Evolutionary conservation across 2,888 invertebrate species (phyloP), one percentile per base, ranked within the genome.

Genomic region (Epirrita christyi): DNA sequence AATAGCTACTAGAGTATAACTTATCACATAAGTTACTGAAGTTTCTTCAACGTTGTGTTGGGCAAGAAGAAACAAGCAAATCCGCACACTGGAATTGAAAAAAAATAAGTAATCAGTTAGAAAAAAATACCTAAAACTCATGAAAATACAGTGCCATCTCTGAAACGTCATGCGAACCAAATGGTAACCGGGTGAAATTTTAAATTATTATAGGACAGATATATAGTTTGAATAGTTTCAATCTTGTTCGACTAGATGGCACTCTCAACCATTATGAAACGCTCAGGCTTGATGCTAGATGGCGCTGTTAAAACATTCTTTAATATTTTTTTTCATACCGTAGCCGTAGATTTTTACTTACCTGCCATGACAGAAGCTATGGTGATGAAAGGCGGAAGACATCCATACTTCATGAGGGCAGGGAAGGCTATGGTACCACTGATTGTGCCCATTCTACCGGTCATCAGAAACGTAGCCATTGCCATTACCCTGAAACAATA

Each of bases 371-470:
- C 93, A 6, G 87, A 73, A 6, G 94, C 94, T 54, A 96, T 94
- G 76, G 95, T 93, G 49, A 95, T 78, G 76, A 96, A 96, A 2
- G 96, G 96, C 14, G 95, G 95, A 28, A 94, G 82, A 72, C 96
- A 96, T 36, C 96, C 96, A 27, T 93, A 86, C 66, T 93, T 83
- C 41, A 96, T 88, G 45, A 96, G 90, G 21, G 94, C 86, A 0
- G 96, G 96, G 73, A 96, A 96, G 2, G 94, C 75, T 43, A 96
- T 82, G 64, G 96, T 96, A 4, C 96, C 96, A 2, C 93, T 81
- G 38, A 96, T 93, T 6, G 96, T 95, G 6, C 96, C 96, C 10
- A 94, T 71, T 37, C 96, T 91, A 1, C 96, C 96, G 46, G 90
- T 88, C 95, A 96, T 95, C 91, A 96, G 93, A 34, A 94, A 94